phyloP scores from a whole-genome alignment of 2,113 vertebrate species.

The Toxotes jaculatrix region DNA sequence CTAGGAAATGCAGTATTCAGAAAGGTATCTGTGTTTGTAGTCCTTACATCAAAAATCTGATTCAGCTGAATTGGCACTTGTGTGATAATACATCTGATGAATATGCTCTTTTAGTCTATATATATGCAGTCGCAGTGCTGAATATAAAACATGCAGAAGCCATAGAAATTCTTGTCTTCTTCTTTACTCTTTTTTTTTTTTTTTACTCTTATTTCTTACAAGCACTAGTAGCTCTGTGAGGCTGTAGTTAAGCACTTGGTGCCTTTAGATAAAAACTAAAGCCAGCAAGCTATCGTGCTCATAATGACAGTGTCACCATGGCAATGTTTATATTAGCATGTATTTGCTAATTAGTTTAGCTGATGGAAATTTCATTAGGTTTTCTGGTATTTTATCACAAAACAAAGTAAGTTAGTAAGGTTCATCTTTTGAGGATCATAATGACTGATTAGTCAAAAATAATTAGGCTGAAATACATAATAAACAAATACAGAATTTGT shows the following conservation, averaged over 20 bases:
- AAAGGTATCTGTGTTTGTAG: not conserved
- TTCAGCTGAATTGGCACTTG: constrained; percentile 2
- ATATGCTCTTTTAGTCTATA: not conserved
- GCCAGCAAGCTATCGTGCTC: not conserved
- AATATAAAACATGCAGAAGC: not conserved
- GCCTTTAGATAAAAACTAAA: not conserved
- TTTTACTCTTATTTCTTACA: not conserved
- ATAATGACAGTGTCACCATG: not conserved
- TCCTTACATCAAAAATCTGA: not conserved
- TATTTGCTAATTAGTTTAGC: not conserved
- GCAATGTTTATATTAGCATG: not conserved
- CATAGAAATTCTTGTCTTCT: not conserved
- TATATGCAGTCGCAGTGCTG: not conserved
- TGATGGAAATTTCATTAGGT: not conserved
- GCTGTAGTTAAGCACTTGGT: not conserved
- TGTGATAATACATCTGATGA: not conserved
- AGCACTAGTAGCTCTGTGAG: not conserved
- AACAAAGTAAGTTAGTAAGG: not conserved
- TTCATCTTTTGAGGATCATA: not conserved
- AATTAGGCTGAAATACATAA: not conserved
- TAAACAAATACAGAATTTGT: not conserved
- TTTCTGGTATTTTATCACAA: not conserved
- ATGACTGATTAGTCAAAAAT: too few species aligned
- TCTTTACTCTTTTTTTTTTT: not conserved
- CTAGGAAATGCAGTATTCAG: constrained; percentile 1